phyloP scores from a whole-genome alignment of 2,797 vertebrate genomes.

The Tolypeutes matacus region DNA sequence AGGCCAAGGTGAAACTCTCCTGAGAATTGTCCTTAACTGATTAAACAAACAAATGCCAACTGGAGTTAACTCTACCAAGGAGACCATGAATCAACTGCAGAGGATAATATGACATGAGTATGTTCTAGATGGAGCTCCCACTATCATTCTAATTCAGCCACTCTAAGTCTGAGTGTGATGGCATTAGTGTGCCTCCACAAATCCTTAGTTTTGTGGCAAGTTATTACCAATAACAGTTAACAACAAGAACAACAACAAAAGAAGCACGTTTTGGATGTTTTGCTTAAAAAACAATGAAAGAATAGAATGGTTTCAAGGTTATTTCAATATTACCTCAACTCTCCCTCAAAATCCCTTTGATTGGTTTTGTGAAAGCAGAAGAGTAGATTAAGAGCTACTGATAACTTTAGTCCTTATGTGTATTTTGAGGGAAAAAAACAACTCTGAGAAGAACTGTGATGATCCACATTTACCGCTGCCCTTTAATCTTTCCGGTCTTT shows the following conservation, averaged over 20 bases:
- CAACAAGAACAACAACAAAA: background rate
- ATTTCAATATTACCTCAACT: background rate
- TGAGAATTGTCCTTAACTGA: constrained; percentile 10
- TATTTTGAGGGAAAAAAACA: constrained; percentile 1
- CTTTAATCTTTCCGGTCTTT: background rate
- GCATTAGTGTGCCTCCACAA: background rate
- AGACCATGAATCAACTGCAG: background rate
- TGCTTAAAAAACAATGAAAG: background rate
- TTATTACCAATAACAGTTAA: background rate
- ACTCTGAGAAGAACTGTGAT: background rate
- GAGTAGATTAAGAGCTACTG: background rate
- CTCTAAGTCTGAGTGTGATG: background rate
- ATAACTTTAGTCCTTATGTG: background rate
- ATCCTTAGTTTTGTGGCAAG: background rate
- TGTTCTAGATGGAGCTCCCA: background rate
- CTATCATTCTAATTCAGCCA: background rate
- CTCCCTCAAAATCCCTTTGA: background rate
- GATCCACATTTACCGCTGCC: background rate
- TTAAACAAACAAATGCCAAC: background rate
- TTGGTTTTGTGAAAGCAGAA: constrained; percentile 31
- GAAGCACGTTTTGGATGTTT: background rate
- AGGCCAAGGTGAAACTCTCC: background rate
- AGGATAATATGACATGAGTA: background rate
- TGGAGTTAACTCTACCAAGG: background rate
- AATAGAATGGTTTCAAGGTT: background rate